A percentile compares a stretch with the other conserved stretches of the same genome.
Evolutionary conservation across 2,113 vertebrate species (phyloP).

Genomic region (Amia ocellicauda): DNA sequence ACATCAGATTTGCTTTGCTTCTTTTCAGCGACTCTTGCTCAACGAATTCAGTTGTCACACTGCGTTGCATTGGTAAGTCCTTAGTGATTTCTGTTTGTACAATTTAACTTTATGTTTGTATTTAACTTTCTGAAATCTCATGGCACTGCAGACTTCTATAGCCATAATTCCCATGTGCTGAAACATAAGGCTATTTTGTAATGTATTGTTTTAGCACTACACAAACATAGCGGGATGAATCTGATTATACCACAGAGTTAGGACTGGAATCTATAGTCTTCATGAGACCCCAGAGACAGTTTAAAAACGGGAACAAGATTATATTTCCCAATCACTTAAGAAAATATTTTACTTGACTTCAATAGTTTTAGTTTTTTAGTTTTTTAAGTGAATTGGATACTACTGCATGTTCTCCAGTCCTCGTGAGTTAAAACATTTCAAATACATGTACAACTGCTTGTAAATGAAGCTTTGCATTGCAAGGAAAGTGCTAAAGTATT

Average conservation of each 20-base stretch:
- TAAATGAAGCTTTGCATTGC: too few species aligned
- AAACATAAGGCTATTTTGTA: neutral
- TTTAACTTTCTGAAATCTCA: neutral
- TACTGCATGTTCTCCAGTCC: too few species aligned
- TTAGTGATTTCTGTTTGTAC: conserved; percentile 3
- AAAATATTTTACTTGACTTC: too few species aligned
- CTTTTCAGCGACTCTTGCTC: conserved; percentile 41
- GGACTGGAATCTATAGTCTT: too few species aligned
- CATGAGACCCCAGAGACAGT: too few species aligned
- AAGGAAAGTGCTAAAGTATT: too few species aligned
- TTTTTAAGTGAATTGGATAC: too few species aligned
- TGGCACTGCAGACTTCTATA: neutral
- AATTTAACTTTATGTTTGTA: neutral
- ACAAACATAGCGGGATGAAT: neutral
- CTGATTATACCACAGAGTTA: neutral
- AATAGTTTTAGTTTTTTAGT: too few species aligned
- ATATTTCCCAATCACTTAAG: too few species aligned
- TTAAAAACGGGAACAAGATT: too few species aligned
- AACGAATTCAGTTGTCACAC: conserved; percentile 39
- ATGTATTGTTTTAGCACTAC: neutral
- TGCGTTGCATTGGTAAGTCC: conserved; percentile 53
- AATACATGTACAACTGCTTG: too few species aligned
- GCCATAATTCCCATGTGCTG: neutral
- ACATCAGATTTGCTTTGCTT: neutral
- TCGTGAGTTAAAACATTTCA: too few species aligned